phyloP scores from a whole-genome alignment of 1,140 invertebrate species.

The Luehdorfia chinensis region DNA sequence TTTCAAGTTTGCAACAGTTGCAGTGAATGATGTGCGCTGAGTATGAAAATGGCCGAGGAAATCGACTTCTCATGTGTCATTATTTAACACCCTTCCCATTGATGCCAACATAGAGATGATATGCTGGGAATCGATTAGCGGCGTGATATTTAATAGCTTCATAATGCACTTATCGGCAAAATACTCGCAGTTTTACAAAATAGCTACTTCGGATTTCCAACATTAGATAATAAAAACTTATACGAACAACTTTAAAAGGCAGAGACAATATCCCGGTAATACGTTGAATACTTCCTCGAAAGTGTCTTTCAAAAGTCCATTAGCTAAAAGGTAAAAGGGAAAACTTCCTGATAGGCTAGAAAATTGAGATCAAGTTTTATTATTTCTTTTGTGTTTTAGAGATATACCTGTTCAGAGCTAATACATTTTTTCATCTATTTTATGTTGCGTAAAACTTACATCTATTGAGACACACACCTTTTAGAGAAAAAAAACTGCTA shows the following conservation, averaged over 20 bases:
- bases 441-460: too few relatives aligned
- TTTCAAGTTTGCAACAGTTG: conserved; percentile 17
- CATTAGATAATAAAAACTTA: conserved; percentile 9
- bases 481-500: too few relatives aligned
- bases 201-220: neutral
- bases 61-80: conserved; percentile 36
- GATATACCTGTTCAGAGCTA: too few relatives aligned
- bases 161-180: too few relatives aligned
- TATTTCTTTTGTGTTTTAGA: neutral
- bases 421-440: too few relatives aligned
- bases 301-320: conserved; percentile 18
- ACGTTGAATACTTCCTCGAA: conserved; percentile 8
- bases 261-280: conserved; percentile 13
- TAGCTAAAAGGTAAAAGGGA: conserved; percentile 16
- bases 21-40: conserved; percentile 11
- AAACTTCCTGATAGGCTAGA: conserved; percentile 16
- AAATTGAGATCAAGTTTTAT: conserved; percentile 18
- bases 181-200: too few relatives aligned
- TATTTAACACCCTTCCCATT: conserved; percentile 37
- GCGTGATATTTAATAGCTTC: conserved; percentile 25
- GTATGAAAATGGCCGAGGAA: conserved; percentile 3
- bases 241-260: conserved; percentile 16
- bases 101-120: conserved; percentile 23
- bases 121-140: conserved; percentile 29
- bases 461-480: too few relatives aligned